Conservation (phyloP, 2,113 vertebrate genomes). For the Eretmochelys imbricata region DNA sequence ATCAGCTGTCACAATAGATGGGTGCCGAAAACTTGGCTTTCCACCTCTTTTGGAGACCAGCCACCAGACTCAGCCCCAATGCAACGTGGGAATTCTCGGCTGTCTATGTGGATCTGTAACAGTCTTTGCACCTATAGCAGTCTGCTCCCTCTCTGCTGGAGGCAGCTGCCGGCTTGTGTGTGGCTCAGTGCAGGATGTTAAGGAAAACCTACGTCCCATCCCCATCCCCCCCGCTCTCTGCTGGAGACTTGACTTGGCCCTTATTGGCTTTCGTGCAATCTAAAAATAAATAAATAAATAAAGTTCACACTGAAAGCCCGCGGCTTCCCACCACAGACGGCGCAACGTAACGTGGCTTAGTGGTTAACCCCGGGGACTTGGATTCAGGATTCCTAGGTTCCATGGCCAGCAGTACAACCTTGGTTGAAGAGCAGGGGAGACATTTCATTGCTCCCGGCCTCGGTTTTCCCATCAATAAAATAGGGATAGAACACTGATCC, state of each 20-base stretch:
- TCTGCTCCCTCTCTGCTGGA: not conserved
- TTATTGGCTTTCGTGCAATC: not conserved
- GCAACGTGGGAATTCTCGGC: not conserved
- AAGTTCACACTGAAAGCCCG: not conserved
- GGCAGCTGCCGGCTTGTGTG: not conserved
- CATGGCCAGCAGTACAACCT: not conserved
- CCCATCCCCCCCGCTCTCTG: not conserved
- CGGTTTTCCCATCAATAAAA: constrained; percentile 7
- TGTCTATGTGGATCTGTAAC: not conserved
- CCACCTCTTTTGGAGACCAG: not conserved
- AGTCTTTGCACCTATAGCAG: not conserved
- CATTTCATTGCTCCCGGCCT: not conserved
- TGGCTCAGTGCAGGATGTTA: not conserved
- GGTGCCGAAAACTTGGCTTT: not conserved
- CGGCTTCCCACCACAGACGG: not conserved
- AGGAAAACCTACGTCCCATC: not conserved
- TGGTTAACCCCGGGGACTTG: not conserved
- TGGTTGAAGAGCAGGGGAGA: too few species aligned
- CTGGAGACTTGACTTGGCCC: not conserved
- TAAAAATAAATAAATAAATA: not conserved
- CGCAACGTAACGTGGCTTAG: not conserved
- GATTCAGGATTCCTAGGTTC: not conserved
- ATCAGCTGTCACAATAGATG: not conserved
- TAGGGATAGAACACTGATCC: accelerated
- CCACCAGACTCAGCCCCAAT: not conserved